These are phyloP conservation scores for Spilogale gracilis DNA, from an alignment of 2,113 vertebrate species.

Conservation along the genomic window DNA sequence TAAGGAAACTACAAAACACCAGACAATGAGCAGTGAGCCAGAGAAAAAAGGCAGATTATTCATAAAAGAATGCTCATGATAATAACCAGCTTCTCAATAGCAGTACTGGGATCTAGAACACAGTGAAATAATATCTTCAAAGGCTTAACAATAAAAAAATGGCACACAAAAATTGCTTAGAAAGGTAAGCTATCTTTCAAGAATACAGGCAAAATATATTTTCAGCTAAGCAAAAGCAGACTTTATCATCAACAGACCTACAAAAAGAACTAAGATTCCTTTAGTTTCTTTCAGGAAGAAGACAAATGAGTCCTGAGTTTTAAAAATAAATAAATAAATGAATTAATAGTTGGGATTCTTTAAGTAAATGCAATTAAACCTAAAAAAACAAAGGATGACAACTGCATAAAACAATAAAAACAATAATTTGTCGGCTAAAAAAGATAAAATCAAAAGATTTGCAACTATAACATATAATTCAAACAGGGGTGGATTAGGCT, in stretches of 20 bases:
- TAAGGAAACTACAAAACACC: background rate
- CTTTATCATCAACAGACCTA: background rate
- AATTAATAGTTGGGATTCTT: background rate
- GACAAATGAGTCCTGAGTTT: background rate
- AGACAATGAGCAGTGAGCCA: background rate
- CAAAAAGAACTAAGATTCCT: background rate
- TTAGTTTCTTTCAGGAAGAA: constrained; percentile 18
- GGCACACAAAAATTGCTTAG: background rate
- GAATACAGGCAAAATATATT: constrained; percentile 30
- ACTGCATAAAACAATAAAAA: background rate
- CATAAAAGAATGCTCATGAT: background rate
- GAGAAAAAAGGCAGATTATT: constrained; percentile 9
- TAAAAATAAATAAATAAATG: background rate
- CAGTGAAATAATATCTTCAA: background rate
- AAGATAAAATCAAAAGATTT: background rate
- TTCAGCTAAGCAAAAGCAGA: constrained; percentile 36
- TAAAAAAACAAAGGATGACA: background rate
- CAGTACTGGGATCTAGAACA: background rate
- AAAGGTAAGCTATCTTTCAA: background rate
- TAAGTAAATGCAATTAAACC: background rate
- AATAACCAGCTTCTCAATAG: background rate
- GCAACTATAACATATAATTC: background rate
- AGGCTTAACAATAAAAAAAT: background rate
- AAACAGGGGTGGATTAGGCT: background rate
- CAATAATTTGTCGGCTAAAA: background rate